Base-by-base conservation (phyloP, 2,888 invertebrate genomes). In the Pollenia angustigena region DNA sequence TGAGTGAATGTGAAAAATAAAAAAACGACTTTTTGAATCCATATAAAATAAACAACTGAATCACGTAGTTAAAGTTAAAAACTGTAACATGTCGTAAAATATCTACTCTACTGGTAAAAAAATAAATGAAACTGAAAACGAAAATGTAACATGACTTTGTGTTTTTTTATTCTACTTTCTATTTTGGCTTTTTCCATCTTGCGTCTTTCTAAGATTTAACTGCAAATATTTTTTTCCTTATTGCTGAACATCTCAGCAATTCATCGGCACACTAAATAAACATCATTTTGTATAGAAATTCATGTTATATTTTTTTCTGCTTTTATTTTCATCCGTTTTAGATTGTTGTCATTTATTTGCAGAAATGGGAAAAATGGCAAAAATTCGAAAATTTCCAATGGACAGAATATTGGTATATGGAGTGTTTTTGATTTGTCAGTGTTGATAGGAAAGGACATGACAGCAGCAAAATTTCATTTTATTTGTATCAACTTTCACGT, bases 31-130 rank as follows among this genome's bases (percentile, higher is more conserved):
- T 62, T 40, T 32, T 4, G 12, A 66, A 46, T 79, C 58, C 52
- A 52, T 66, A 52, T 60, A 76, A 56, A 85, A 75, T 85, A 76
- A 86, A 86, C 76, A 83, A 83, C 56, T 80, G 80, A 80, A 86
- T 80, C 86, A 86, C 83, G 83, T 86, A 86, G 75, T 80, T 76
- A 66, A 83, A 86, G 75, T 86, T 86, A 80, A 83, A 86, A 86
- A 86, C 75, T 81, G 86, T 86, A 86, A 86, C 83, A 86, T 86
- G 76, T 83, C 83, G 83, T 80, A 83, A 86, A 76, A 83, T 80
- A 80, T 83, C 80, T 72, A 84, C 74, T 83, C 64, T 46, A 54
- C 68, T 68, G 60, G 46, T 60, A 48, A 44, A 16, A 79, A 32
- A 32, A 32, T 23, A 32, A 79, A 66, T 72, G 44, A 68, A 84